These are phyloP conservation scores for Orchestes rusci DNA, from an alignment of 2,888 invertebrate species.

Conservation along the genomic window DNA sequence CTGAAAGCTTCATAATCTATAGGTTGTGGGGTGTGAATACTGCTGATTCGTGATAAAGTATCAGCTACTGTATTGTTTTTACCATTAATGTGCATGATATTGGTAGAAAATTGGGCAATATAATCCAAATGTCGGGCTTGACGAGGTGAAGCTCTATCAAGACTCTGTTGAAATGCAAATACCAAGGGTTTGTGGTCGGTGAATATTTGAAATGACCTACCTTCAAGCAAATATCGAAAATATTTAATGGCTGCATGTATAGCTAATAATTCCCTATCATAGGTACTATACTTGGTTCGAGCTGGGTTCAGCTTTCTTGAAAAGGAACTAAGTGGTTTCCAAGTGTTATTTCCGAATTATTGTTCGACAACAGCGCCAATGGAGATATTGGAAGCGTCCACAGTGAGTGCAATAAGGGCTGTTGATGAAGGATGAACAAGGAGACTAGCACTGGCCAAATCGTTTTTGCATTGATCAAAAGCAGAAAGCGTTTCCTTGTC, in stretches of 20 bases:
- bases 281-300: background rate
- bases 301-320: conserved; percentile 12
- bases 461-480: background rate
- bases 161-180: conserved; percentile 3
- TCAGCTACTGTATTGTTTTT: conserved; percentile 8
- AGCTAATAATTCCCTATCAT: conserved; percentile 1
- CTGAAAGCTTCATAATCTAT: background rate
- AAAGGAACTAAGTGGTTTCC: conserved; percentile 19
- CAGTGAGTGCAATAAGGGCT: conserved; percentile 7
- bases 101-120: conserved; percentile 11
- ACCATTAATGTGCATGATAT: conserved; percentile 9
- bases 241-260: conserved; percentile 14
- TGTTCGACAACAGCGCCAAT: conserved; percentile 34
- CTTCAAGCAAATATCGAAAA: conserved; percentile 17
- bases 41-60: conserved; percentile 3
- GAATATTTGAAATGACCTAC: conserved; percentile 8
- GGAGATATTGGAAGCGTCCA: conserved; percentile 36
- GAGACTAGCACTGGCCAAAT: conserved; percentile 1
- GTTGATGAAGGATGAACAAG: conserved; percentile 4
- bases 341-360: conserved; percentile 9
- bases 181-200: conserved; percentile 6
- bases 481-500: background rate
- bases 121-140: conserved; percentile 8
- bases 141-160: conserved; percentile 23
- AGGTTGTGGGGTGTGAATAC: background rate